phyloP scores from a whole-genome alignment of 2,113 vertebrate genomes.

The Rallus limicola region DNA sequence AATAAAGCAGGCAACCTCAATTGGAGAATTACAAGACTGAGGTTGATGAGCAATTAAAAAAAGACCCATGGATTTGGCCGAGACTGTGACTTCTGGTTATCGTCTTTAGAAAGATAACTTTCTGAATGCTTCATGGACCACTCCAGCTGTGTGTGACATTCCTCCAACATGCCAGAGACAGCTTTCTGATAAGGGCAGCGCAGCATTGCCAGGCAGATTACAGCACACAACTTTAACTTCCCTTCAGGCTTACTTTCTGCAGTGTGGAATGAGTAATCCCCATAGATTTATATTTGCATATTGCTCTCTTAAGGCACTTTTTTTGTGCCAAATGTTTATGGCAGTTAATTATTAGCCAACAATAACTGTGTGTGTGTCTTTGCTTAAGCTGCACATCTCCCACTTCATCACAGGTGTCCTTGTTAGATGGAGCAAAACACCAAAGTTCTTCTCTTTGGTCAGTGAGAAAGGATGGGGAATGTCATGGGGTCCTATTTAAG shows the following conservation, averaged over 20 bases:
- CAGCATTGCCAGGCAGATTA: background rate
- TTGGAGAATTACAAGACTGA: background rate
- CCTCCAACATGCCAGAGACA: background rate
- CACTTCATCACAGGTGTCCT: background rate
- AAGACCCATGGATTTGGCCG: background rate
- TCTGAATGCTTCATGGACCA: background rate
- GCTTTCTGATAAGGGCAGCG: background rate
- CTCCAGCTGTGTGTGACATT: background rate
- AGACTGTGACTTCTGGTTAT: background rate
- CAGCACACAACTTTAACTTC: background rate
- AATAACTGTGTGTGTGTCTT: background rate
- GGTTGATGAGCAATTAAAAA: background rate
- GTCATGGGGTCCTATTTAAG: background rate
- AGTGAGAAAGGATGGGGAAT: background rate
- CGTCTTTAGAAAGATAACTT: background rate
- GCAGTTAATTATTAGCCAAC: background rate
- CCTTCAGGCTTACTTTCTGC: background rate
- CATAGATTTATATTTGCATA: background rate
- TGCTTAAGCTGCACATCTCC: background rate
- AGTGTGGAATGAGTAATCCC: background rate
- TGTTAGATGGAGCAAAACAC: background rate
- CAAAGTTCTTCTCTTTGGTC: background rate
- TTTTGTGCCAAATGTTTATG: background rate
- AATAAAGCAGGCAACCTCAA: background rate
- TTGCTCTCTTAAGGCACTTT: background rate